Conservation (phyloP, 2,113 vertebrate species). For the Pseudorasbora parva region DNA sequence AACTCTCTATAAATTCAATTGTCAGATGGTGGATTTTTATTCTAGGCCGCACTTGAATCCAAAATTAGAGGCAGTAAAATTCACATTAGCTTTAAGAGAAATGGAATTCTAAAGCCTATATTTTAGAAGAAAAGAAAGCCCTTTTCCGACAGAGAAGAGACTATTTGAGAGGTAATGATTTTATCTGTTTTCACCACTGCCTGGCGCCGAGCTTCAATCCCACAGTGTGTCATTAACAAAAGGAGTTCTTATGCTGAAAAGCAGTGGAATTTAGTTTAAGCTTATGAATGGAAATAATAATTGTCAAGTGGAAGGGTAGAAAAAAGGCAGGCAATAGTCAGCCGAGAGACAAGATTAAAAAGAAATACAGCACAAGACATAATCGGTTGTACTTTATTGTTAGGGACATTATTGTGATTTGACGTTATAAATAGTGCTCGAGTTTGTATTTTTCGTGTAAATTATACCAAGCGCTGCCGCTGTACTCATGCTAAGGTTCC, state of each 20-base stretch:
- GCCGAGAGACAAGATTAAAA: constrained; percentile 35
- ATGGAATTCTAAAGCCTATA: constrained; percentile 89
- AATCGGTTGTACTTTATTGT: constrained; percentile 50
- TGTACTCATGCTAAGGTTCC: constrained; percentile 5
- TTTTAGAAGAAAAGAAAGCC: constrained; percentile 88
- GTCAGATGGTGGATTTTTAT: constrained; percentile 89
- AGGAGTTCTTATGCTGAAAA: constrained; percentile 84
- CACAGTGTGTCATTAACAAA: constrained; percentile 87
- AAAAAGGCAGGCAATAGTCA: constrained; percentile 67
- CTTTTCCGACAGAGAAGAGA: constrained; percentile 88
- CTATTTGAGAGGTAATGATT: constrained; percentile 95
- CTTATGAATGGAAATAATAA: constrained; percentile 83
- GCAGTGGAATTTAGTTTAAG: constrained; percentile 73
- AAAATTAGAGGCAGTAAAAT: constrained; percentile 97
- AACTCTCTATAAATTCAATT: constrained; percentile 98
- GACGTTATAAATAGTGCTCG: constrained; percentile 35
- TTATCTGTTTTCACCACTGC: constrained; percentile 87
- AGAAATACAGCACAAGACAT: constrained; percentile 31
- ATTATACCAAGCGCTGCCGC: background rate
- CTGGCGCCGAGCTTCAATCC: constrained; percentile 83
- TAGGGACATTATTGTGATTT: constrained; percentile 46
- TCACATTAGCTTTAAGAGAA: constrained; percentile 90
- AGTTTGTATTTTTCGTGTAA: background rate
- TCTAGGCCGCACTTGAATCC: constrained; percentile 88
- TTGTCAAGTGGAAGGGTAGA: constrained; percentile 72